Base-by-base conservation (phyloP, 2,888 invertebrate genomes). In the Sphecodes monilicornis region DNA sequence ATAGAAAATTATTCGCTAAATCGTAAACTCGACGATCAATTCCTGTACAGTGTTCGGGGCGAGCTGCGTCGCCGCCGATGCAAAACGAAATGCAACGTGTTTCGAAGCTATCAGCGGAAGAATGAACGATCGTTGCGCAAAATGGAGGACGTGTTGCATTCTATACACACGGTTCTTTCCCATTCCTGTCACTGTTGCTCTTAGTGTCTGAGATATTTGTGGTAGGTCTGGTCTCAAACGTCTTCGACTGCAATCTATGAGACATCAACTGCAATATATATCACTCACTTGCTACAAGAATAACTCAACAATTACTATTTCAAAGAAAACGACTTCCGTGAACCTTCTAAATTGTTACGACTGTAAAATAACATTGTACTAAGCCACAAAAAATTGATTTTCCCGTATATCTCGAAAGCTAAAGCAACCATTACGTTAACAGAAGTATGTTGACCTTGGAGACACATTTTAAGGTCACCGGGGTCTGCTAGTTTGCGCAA, bases 1-100 rank as follows among this genome's bases (percentile, higher is more conserved):
- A 32, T 82, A 85, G 68, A 69, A 80, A 80, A 76, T 84, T 72
- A 72, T 32, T 76, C 39, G 78, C 57, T 78, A 78, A 68, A 73
- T 82, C 26, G 81, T 74, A 73, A 39, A 75, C 66, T 76, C 54
- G 78, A 78, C 57, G 72, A 86, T 86, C 86, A 86, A 86, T 86
- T 86, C 85, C 86, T 85, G 41, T 73, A 81, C 57, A 78, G 41
- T 41, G 16, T 66, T 82, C 41, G 71, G 32, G 72, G 77, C 70
- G 60, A 54, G 39, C 36, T 10, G 32, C 60, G 60, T 29, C 60
- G 32, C 50, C 36, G 29, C 29, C 71, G 81, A 82, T 26, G 32
- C 66, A 46, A 50, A 77, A 75, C 26, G 26, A 43, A 70, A 70
- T 50, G 57, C 57, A 46, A 72, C 26, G 50, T 72, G 46, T 29